Evolutionary conservation across 37 sponge, comb jelly and placozoan genomes (phyloP), one percentile per base, ranked within the genome.

Genomic region (Petrosia ficiformis): DNA sequence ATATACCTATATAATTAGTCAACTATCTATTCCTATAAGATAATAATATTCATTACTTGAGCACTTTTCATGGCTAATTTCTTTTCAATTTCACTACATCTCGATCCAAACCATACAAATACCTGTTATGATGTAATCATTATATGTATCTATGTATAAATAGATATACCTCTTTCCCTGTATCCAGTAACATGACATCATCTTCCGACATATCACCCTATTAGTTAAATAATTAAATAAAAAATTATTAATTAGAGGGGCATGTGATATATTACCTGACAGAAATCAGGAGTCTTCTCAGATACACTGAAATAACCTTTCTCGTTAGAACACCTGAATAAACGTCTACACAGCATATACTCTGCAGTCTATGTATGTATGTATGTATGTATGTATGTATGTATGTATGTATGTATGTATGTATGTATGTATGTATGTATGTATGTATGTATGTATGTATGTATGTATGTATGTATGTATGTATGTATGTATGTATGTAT

Each of bases 241-340:
- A 14, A 34, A 37, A n/a, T n/a, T n/a, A n/a, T n/a, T n/a, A n/a
- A n/a, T n/a, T n/a, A n/a, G n/a, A n/a, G n/a, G n/a, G n/a, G n/a
- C n/a, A n/a, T n/a, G n/a, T n/a, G n/a, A n/a, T n/a, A n/a, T n/a
- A n/a, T n/a, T 28, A 94, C 95, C 88, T 98, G 99, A 86, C 96
- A 92, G 79, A 98, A 98, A 66, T 98, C 99, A 6, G 80, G 65
- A 61, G 85, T 82, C 44, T 87, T 84, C 77, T 98, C 99, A 16
- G 94, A 86, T 14, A 98, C 89, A 21, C 87, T 72, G 85, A 98
- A 98, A 73, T 75, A 98, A 1, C 99, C 99, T 31, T 86, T 86
- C n/a, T 95, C 96, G 70, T 98, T 98, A 38, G 99, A 95, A 67
- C 99, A 95, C 21, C 93, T 70, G 78, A 97, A 97, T 64, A 97